Base-by-base conservation (phyloP, 2,797 vertebrate species). In the Falco concolor region DNA sequence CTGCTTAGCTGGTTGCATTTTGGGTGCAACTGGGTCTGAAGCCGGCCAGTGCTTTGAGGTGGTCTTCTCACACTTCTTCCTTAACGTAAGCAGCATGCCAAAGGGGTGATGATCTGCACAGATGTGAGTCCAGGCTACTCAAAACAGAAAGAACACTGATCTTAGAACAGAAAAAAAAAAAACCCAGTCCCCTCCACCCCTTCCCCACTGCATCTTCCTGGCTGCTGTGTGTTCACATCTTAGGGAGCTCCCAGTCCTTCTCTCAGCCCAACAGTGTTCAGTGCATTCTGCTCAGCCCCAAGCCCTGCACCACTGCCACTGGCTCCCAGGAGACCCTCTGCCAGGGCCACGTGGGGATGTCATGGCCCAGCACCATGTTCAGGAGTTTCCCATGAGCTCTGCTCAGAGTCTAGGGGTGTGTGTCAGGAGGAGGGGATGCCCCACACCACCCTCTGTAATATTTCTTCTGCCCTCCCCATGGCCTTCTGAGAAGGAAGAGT, bases 401-500 rank as follows among this genome's bases (percentile, higher is more conserved):
- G 17, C n/a, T 79, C 38, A 19, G 10, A 7, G 11, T 68, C 16
- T 25, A 14, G 18, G 13, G 5, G 3, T 1, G 19, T 8, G 8
- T 52, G 10, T 17, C 0, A 0, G 36, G 14, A 80, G 22, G 77
- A 63, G 0, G 15, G 44, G 42, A 22, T 57, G 27, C 7, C 21
- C 24, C 27, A 47, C 6, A 1, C 11, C 61, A 9, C 27, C 23
- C 13, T 53, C 14, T 68, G 10, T 64, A 72, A 87, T 90, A 91
- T 28, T 8, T 59, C 40, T 84, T 56, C 34, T 65, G 20, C 4
- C 10, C 11, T 86, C 40, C 24, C 24, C 28, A 10, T 3, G 44
- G 6, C 24, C 28, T 64, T 69, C 34, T 32, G 25, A 74, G 60
- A 80, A 60, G 11, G 4, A 19, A 4, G 5, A 30, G 23, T n/a